Evolutionary conservation across 2,888 invertebrate genomes (phyloP), one percentile per base, ranked within the genome.

Genomic region (Artemia sinica): DNA sequence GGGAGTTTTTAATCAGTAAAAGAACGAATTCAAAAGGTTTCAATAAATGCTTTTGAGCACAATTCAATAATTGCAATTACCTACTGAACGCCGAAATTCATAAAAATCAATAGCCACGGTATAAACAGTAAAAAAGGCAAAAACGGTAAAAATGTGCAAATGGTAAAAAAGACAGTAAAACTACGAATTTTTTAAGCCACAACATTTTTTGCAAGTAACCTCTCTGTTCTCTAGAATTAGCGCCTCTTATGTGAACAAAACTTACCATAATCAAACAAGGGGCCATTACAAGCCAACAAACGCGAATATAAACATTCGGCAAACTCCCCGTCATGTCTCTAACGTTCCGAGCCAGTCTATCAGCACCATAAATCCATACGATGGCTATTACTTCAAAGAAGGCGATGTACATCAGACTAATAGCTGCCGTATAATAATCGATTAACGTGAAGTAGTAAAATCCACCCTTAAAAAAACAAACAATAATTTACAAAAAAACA

Each of bases 361-460:
- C 84, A 0, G 88, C 87, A 52, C 93, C 93, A 76, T 93, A 94
- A 76, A 91, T 87, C 92, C 93, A 94, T 8, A 90, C 85, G 71
- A 94, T 85, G 10, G 88, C 93, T 69, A 92, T 87, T 67, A 91
- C 87, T 82, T 94, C 93, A 75, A 93, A 92, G 79, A 94, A 92
- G 51, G 93, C 92, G 72, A 93, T 82, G 76, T 91, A 92, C 80
- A 93, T 88, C 68, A 93, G 88, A 69, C 92, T 89, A 74, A 92
- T 86, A 66, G 89, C 89, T 18, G 91, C 91, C n/a, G 92, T 90
- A 77, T 91, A 94, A 76, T 89, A 90, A 77, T 93, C 93, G 82
- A 94, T 88, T 73, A 94, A 77, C 81, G 91, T 91, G 77, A 93
- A 91, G 76, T 88, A 86, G 77, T 88, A 93, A 78, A 92, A 91